These are phyloP conservation scores for Holothuria scabra DNA, from an alignment of 53 echinoderm and acorn worm species.

Conservation along the genomic window DNA sequence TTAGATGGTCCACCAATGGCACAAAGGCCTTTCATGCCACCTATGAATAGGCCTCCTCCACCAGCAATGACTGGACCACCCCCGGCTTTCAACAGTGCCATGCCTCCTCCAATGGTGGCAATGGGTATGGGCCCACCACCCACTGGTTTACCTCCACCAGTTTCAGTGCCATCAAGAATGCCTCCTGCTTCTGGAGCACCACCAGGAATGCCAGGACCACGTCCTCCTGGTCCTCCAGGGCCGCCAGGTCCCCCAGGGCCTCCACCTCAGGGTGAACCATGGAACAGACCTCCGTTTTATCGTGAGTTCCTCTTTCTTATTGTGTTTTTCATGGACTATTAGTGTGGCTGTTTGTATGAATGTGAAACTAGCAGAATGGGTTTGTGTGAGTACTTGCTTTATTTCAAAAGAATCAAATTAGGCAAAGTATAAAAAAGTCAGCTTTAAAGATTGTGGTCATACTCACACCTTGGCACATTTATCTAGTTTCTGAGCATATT, in stretches of 20 bases:
- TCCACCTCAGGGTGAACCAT: constrained; percentile 59
- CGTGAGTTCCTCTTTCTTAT: not conserved
- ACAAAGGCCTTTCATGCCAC: constrained; percentile 38
- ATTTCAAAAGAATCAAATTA: too few relatives aligned
- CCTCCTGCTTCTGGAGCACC: constrained; percentile 33
- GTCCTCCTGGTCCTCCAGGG: constrained; percentile 26
- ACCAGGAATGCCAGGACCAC: constrained; percentile 29
- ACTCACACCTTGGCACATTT: too few relatives aligned
- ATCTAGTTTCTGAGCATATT: too few relatives aligned
- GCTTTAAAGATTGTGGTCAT: too few relatives aligned
- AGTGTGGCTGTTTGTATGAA: too few relatives aligned
- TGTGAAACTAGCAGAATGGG: too few relatives aligned
- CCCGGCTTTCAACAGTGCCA: constrained; percentile 48
- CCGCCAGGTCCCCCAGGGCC: constrained; percentile 11
- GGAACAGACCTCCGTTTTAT: constrained; percentile 49
- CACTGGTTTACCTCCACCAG: constrained; percentile 33
- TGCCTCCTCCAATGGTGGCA: constrained; percentile 46
- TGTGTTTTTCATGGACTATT: too few relatives aligned
- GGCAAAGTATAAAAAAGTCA: too few relatives aligned
- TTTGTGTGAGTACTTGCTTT: too few relatives aligned
- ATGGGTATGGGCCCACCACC: constrained; percentile 46
- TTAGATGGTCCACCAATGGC: constrained; percentile 60
- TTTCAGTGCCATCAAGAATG: constrained; percentile 22
- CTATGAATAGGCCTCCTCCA: constrained; percentile 66
- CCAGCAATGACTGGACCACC: constrained; percentile 37